Conservation (phyloP, 2,113 vertebrate species). For the Trematomus loennbergii region DNA sequence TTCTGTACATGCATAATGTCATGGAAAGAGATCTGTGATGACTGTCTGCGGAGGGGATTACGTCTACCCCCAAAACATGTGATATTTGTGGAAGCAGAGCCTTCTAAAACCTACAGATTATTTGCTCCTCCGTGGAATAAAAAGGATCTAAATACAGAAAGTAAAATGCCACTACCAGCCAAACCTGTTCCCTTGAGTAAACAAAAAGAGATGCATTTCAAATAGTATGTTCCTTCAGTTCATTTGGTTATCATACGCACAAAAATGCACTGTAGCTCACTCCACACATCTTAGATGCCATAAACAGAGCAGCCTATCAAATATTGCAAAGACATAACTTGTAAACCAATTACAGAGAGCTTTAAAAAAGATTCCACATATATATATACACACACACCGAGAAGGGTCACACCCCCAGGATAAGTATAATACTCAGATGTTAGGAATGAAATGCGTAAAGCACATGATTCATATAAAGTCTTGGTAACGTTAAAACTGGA, state of each 20-base stretch:
- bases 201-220: conserved; percentile 56
- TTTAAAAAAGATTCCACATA: conserved; percentile 30
- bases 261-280: conserved; percentile 60
- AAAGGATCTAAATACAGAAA: conserved; percentile 41
- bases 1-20: conserved; percentile 83
- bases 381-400: conserved; percentile 35
- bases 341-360: conserved; percentile 68
- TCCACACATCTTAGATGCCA: conserved; percentile 39
- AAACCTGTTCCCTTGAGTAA: conserved; percentile 56
- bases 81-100: conserved; percentile 22
- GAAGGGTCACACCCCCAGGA: conserved; percentile 34
- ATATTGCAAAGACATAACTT: conserved; percentile 49
- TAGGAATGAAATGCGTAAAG: conserved; percentile 54
- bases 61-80: conserved; percentile 25
- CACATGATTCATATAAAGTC: conserved; percentile 12
- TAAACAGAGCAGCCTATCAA: conserved; percentile 54
- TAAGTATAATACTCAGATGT: conserved; percentile 34
- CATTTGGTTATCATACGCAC: conserved; percentile 69
- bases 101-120: conserved; percentile 49
- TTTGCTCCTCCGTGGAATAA: conserved; percentile 15
- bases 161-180: conserved; percentile 21
- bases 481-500: conserved; percentile 19
- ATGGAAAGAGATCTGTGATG: conserved; percentile 56
- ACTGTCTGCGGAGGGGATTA: conserved; percentile 27
- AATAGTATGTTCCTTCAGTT: conserved; percentile 56